Percentiles rank a stretch among this genome's conserved stretches.
Evolutionary conservation across 2,113 vertebrate genomes (phyloP).

Genomic region (Brachyhypopomus occidentalis): DNA sequence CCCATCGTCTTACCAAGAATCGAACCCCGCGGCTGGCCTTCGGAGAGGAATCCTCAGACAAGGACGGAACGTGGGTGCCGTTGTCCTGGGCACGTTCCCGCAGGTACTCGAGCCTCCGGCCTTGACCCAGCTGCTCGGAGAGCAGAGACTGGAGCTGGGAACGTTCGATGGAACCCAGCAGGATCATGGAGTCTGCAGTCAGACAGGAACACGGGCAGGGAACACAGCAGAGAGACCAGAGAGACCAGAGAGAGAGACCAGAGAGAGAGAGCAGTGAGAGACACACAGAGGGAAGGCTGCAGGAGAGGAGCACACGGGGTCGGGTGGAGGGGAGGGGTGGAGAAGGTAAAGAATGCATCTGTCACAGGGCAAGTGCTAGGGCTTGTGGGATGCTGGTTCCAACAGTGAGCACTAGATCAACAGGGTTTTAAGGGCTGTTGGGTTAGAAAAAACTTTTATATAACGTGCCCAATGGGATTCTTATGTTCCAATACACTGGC

Average conservation of each 20-base stretch:
- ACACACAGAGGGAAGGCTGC: slow-evolving; percentile 25
- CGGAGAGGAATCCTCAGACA: slow-evolving; percentile 67
- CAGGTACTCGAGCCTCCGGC: slow-evolving; percentile 78
- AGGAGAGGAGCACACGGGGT: slow-evolving; percentile 4
- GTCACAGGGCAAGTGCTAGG: slow-evolving; percentile 24
- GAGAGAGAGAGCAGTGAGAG: slow-evolving; percentile 31
- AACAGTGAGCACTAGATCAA: slow-evolving; percentile 10
- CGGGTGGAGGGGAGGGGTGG: slow-evolving; percentile 7
- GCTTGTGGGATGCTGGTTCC: slow-evolving; percentile 20
- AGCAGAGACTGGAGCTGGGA: slow-evolving; percentile 84
- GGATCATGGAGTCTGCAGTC: slow-evolving; percentile 92
- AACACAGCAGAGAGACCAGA: not conserved
- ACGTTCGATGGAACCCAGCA: slow-evolving; percentile 95
- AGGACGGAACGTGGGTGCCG: slow-evolving; percentile 68
- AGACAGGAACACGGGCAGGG: slow-evolving; percentile 7
- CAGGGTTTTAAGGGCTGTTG: not conserved
- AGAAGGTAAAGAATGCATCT: slow-evolving; percentile 34
- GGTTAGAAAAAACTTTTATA: too few relatives aligned
- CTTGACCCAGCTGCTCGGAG: slow-evolving; percentile 76
- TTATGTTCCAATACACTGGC: too few relatives aligned
- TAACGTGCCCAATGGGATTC: too few relatives aligned
- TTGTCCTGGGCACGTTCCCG: slow-evolving; percentile 72
- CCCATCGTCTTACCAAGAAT: slow-evolving; percentile 84
- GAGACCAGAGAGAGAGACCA: slow-evolving; percentile 15
- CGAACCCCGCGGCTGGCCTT: slow-evolving; percentile 75